Conservation (phyloP, 2,888 invertebrate species). For the Caenorhabditis imperialis region DNA sequence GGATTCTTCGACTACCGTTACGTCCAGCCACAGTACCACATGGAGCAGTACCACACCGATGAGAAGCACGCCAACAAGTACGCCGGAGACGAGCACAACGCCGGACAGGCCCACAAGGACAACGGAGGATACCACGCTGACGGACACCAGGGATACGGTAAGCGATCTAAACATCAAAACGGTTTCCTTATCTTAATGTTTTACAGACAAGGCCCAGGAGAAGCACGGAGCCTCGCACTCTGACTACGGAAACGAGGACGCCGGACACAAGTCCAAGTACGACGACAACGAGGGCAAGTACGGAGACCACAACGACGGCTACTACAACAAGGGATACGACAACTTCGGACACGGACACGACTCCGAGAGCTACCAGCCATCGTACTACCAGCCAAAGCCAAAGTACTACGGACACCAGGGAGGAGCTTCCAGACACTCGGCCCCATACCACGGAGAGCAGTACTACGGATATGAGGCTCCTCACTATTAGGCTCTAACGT, state of each 20-base stretch:
- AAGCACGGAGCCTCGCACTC: slow-evolving; percentile 61
- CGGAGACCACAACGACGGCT: slow-evolving; percentile 59
- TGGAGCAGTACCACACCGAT: slow-evolving; percentile 72
- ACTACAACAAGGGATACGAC: slow-evolving; percentile 67
- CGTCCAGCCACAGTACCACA: slow-evolving; percentile 73
- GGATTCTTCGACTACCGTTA: slow-evolving; percentile 74
- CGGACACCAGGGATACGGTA: slow-evolving; percentile 58
- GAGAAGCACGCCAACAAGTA: slow-evolving; percentile 73
- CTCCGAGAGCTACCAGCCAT: slow-evolving; percentile 59
- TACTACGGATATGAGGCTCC: slow-evolving; percentile 58
- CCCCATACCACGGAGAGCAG: slow-evolving; percentile 48
- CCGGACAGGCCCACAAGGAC: slow-evolving; percentile 64
- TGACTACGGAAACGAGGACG: slow-evolving; percentile 64
- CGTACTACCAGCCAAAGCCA: slow-evolving; percentile 60
- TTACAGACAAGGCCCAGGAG: slow-evolving; percentile 63
- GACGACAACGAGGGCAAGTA: slow-evolving; percentile 58
- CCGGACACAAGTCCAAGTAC: slow-evolving; percentile 62
- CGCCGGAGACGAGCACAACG: slow-evolving; percentile 65
- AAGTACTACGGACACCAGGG: slow-evolving; percentile 52
- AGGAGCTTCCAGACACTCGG: slow-evolving; percentile 34
- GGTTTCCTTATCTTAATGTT: not conserved
- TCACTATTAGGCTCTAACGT: slow-evolving; percentile 28
- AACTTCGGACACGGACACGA: slow-evolving; percentile 61
- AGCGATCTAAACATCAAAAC: slow-evolving; percentile 1
- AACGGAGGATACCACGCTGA: slow-evolving; percentile 58